These are phyloP conservation scores for Rousettus madagascariensis DNA, from an alignment of 2,797 vertebrate genomes.

Conservation along the genomic window DNA sequence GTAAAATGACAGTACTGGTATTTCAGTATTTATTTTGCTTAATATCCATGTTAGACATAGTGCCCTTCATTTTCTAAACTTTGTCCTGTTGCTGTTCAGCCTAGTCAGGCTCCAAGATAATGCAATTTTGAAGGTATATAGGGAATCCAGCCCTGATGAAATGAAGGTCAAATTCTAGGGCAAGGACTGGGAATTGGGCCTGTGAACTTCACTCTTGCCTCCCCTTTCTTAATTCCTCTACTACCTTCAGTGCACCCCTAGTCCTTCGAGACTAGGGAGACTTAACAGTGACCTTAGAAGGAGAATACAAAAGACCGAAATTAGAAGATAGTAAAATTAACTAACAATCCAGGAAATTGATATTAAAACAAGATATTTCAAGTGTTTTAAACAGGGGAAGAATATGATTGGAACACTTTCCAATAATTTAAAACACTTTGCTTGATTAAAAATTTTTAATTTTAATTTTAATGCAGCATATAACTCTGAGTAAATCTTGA, in stretches of 20 bases:
- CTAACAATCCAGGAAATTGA: neutral
- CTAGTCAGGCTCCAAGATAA: neutral
- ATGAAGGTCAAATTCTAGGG: neutral
- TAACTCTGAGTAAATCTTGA: neutral
- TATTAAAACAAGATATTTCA: conserved; percentile 18
- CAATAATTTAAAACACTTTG: neutral
- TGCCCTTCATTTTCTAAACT: neutral
- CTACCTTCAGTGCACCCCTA: neutral
- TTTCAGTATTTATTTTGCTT: conserved; percentile 22
- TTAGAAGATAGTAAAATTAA: neutral
- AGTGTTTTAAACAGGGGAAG: conserved; percentile 19
- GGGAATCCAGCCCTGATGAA: neutral
- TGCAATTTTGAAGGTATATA: neutral
- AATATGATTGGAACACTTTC: neutral
- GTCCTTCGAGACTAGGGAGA: neutral
- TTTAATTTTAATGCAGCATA: conserved; percentile 7
- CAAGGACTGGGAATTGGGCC: neutral
- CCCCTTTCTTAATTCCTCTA: neutral
- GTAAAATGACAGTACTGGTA: neutral
- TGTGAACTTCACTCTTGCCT: neutral
- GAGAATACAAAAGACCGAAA: conserved; percentile 8
- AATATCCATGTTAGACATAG: neutral
- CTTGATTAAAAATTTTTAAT: neutral
- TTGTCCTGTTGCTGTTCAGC: neutral
- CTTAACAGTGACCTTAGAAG: neutral